phyloP scores from a whole-genome alignment of 2,113 vertebrate genomes.

The Petaurus breviceps region DNA sequence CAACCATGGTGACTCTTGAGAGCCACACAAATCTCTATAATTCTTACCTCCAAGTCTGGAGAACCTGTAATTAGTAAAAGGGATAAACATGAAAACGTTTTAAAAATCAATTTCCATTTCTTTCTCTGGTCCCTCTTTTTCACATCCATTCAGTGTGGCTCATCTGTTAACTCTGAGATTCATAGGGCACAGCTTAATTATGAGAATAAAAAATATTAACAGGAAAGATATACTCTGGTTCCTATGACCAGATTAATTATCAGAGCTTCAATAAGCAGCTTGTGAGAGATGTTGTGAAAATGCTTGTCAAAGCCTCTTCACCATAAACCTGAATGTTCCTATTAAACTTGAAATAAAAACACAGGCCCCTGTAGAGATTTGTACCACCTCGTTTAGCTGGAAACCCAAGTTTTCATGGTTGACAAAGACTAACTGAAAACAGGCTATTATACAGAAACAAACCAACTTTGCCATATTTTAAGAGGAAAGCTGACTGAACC shows the following conservation, averaged over 20 bases:
- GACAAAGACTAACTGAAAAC: not conserved
- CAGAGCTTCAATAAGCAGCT: not conserved
- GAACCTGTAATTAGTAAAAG: conserved; percentile 10
- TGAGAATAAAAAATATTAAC: conserved; percentile 6
- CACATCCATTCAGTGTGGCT: not conserved
- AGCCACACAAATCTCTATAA: not conserved
- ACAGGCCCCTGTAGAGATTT: not conserved
- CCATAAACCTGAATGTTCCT: not conserved
- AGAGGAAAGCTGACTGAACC: not conserved
- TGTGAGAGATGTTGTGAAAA: not conserved
- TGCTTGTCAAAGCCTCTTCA: not conserved
- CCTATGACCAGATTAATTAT: conserved; percentile 10
- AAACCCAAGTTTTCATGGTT: not conserved
- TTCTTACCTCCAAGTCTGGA: not conserved
- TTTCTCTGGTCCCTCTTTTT: not conserved
- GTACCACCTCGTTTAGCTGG: not conserved
- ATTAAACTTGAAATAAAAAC: not conserved
- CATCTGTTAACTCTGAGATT: not conserved
- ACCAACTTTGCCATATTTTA: not conserved
- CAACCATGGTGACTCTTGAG: not conserved
- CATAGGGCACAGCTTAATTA: not conserved
- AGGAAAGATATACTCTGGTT: not conserved
- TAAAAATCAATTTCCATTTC: conserved; percentile 25
- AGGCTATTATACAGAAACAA: not conserved
- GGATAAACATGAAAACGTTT: not conserved